A percentile compares a stretch with the other conserved stretches of the same genome.
Evolutionary conservation across 1,140 invertebrate species (phyloP).

Genomic region (Sarcophaga bullata): DNA sequence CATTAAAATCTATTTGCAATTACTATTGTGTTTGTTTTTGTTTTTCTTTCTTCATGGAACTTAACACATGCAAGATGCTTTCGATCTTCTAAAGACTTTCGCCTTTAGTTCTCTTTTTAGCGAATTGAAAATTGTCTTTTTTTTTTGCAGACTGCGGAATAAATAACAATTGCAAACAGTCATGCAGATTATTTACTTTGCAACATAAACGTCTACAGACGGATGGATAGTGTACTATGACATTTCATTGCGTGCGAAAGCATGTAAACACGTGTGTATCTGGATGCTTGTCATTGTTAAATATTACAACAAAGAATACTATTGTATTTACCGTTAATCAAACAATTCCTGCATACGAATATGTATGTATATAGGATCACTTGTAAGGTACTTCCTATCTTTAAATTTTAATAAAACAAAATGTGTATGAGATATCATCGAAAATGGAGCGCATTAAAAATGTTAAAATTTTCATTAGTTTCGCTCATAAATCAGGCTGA

Average conservation of each 20-base stretch:
- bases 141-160: neutral
- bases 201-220: too few species aligned
- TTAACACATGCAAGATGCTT: too few species aligned
- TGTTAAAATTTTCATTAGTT: too few species aligned
- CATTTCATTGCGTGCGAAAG: neutral
- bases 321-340: conserved; percentile 3
- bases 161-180: conserved; percentile 7
- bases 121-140: neutral
- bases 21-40: too few species aligned
- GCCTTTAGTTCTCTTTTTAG: neutral
- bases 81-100: neutral
- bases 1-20: conserved; percentile 36
- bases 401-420: too few species aligned
- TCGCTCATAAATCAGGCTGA: too few species aligned
- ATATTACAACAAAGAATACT: conserved; percentile 25
- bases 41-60: too few species aligned
- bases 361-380: too few species aligned
- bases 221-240: too few species aligned
- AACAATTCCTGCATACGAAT: neutral
- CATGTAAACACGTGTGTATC: neutral
- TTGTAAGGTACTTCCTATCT: too few species aligned
- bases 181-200: neutral
- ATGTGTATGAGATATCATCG: too few species aligned
- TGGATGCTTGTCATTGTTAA: neutral
- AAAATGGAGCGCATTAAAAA: too few species aligned